Percentiles rank a stretch among this genome's conserved stretches.
Conservation (phyloP, 2,113 vertebrate species). For the Hippocampus abdominalis region DNA sequence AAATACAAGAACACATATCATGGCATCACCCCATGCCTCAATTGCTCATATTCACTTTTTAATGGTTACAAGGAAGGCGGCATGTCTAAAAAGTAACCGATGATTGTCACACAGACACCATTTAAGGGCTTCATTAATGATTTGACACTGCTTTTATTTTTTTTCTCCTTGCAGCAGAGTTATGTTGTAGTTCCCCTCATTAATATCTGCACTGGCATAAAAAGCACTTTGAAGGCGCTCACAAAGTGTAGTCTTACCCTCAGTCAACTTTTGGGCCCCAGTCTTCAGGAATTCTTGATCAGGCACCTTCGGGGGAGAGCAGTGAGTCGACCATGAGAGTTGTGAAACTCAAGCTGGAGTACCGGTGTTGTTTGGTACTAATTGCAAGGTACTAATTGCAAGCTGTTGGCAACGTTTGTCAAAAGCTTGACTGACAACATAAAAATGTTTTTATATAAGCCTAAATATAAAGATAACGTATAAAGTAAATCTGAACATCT, state of each 20-base stretch:
- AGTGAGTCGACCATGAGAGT: conserved; percentile 25
- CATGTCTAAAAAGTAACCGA: not conserved
- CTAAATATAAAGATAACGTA: too few species aligned
- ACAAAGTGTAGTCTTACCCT: conserved; percentile 12
- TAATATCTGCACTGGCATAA: conserved; percentile 13
- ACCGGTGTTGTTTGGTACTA: not conserved
- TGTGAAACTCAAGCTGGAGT: conserved; percentile 6
- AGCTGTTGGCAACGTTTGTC: not conserved
- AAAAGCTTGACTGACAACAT: too few species aligned
- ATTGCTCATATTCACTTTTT: not conserved
- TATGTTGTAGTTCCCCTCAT: conserved; percentile 22
- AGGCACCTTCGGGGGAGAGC: conserved; percentile 13
- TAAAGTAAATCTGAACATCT: too few species aligned
- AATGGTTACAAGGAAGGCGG: not conserved
- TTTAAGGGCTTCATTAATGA: not conserved
- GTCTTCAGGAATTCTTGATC: conserved; percentile 54
- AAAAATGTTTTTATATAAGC: too few species aligned
- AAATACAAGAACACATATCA: conserved; percentile 38
- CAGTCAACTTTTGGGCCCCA: conserved; percentile 29
- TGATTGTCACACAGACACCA: not conserved
- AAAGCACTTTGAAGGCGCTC: conserved; percentile 47
- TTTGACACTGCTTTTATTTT: not conserved
- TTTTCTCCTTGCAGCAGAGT: conserved; percentile 13
- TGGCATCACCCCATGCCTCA: not conserved
- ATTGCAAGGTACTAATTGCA: not conserved